Conservation (phyloP, 2,888 invertebrate genomes). For the Heliconius ismenius region DNA sequence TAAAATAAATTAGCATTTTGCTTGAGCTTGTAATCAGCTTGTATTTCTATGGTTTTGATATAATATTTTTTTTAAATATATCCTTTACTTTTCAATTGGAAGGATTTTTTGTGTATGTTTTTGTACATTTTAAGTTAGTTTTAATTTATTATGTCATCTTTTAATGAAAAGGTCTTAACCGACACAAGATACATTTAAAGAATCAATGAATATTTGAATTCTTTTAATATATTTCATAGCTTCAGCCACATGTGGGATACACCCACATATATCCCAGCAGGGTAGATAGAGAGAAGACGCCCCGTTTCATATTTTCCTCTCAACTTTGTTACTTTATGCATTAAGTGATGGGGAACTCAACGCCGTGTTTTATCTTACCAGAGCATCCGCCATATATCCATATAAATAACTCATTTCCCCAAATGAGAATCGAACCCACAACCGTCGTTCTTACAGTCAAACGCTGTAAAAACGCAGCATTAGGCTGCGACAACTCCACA, state of each 20-base stretch:
- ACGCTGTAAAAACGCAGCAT: too few species aligned
- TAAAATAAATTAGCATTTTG: constrained; percentile 8
- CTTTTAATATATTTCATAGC: not conserved
- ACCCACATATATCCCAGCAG: not conserved
- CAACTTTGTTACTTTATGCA: too few species aligned
- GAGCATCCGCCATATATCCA: too few species aligned
- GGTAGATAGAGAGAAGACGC: too few species aligned
- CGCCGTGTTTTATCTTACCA: too few species aligned
- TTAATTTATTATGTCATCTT: not conserved
- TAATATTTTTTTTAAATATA: not conserved
- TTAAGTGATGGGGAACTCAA: too few species aligned
- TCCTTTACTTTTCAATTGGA: not conserved
- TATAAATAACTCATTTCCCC: too few species aligned
- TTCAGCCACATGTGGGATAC: too few species aligned
- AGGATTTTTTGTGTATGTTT: not conserved
- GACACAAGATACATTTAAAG: not conserved
- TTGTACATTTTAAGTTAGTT: not conserved
- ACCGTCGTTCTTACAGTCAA: too few species aligned
- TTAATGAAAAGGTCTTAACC: not conserved
- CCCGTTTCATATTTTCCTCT: too few species aligned
- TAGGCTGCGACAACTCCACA: too few species aligned
- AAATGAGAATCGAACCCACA: too few species aligned
- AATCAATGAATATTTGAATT: not conserved
- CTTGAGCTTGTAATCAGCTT: constrained; percentile 18
- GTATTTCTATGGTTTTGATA: not conserved